Conservation (phyloP, 2,888 invertebrate species). For the Drosophila fungiperda region DNA sequence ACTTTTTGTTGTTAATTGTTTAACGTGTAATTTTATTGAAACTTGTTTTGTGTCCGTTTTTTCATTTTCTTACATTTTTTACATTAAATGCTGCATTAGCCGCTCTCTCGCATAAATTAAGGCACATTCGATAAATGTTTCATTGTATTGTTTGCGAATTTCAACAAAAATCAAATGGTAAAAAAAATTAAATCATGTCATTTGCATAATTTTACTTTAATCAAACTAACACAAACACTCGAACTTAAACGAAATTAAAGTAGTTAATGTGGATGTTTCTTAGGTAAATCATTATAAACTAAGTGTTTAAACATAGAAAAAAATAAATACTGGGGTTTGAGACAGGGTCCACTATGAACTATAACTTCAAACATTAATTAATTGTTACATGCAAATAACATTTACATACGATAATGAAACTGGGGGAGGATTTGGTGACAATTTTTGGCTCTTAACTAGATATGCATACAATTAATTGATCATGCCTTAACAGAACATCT, state of each 20-base stretch:
- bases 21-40: constrained; percentile 45
- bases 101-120: constrained; percentile 39
- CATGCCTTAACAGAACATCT: constrained; percentile 39
- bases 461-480: constrained; percentile 30
- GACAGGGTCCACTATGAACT: constrained; percentile 12
- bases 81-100: constrained; percentile 44
- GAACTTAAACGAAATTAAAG: constrained; percentile 35
- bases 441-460: constrained; percentile 31
- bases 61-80: constrained; percentile 14
- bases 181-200: constrained; percentile 4
- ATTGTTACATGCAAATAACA: constrained; percentile 45
- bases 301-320: constrained; percentile 4
- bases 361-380: constrained; percentile 29
- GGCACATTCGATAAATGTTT: constrained; percentile 46
- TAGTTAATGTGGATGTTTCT: constrained; percentile 20
- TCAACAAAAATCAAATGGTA: constrained; percentile 12
- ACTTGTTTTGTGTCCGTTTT: constrained; percentile 4
- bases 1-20: neutral
- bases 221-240: constrained; percentile 39
- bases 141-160: constrained; percentile 11
- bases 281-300: constrained; percentile 19
- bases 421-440: constrained; percentile 28
- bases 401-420: constrained; percentile 41
- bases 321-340: constrained; percentile 51
- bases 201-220: constrained; percentile 40